Conservation (phyloP, 2,797 vertebrate genomes). For the Rhabdomys pumilio region DNA sequence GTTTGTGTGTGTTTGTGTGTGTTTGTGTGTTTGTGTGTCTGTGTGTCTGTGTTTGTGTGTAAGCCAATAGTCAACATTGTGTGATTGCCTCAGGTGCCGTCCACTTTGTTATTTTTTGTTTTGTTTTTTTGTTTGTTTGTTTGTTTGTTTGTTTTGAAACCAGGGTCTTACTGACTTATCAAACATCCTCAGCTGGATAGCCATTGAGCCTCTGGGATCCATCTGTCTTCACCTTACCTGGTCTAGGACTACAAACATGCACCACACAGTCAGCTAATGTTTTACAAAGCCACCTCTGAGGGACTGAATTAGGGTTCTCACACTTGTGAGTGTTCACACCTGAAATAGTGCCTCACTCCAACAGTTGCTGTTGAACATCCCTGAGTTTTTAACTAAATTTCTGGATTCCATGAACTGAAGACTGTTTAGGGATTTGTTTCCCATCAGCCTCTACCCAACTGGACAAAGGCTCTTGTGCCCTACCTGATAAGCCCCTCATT, state of each 20-base stretch:
- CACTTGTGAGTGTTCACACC: not conserved
- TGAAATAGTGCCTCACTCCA: not conserved
- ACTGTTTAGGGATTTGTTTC: accelerated
- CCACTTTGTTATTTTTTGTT: not conserved
- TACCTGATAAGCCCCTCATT: not conserved
- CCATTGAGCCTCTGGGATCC: not conserved
- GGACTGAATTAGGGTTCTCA: not conserved
- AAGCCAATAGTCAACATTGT: not conserved
- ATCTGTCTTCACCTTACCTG: not conserved
- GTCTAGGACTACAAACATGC: not conserved
- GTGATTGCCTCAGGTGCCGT: not conserved
- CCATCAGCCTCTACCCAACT: accelerated
- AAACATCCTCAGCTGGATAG: not conserved
- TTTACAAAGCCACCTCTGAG: not conserved
- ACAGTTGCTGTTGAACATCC: accelerated
- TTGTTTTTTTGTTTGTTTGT: not conserved
- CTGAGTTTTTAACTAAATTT: not conserved
- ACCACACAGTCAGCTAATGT: too few species aligned
- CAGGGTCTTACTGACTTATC: not conserved
- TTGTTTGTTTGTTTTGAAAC: not conserved
- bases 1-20: not conserved
- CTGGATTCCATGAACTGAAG: too few species aligned
- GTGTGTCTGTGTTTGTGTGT: too few species aligned
- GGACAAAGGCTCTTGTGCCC: not conserved
- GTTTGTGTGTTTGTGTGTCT: not conserved